Conservation (phyloP, 2,888 invertebrate genomes). For the Drosophila differens region DNA sequence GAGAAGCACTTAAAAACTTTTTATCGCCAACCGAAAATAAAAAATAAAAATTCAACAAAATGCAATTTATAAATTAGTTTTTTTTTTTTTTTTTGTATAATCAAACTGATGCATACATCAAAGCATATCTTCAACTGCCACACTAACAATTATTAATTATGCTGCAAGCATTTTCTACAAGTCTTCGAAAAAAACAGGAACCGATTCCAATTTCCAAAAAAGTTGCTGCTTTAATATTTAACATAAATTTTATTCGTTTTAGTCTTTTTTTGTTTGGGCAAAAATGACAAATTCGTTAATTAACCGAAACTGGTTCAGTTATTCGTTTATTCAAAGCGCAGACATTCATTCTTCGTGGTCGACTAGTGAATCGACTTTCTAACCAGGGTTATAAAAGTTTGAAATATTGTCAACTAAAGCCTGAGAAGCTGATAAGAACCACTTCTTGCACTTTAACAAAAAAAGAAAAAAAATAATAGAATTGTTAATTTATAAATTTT, state of each 20-base stretch:
- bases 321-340: constrained; percentile 15
- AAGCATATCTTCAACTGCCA: constrained; percentile 10
- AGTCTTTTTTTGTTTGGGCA: constrained; percentile 21
- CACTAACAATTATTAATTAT: constrained; percentile 27
- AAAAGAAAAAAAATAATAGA: background rate
- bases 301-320: constrained; percentile 69
- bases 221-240: constrained; percentile 17
- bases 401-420: background rate
- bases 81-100: constrained; percentile 12
- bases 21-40: constrained; percentile 8
- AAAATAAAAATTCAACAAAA: constrained; percentile 42
- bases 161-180: constrained; percentile 21
- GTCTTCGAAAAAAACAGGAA: background rate
- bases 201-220: constrained; percentile 12
- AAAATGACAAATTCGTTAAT: constrained; percentile 75
- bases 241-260: constrained; percentile 23
- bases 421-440: background rate
- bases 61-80: constrained; percentile 50
- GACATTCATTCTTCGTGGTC: constrained; percentile 9
- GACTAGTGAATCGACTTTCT: constrained; percentile 33
- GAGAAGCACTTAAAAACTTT: constrained; percentile 26
- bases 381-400: constrained; percentile 27
- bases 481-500: no score
- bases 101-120: constrained; percentile 44
- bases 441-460: background rate